Percentiles rank a stretch among this genome's conserved stretches.
These are phyloP conservation scores for Eupithecia exiguata DNA, from an alignment of 2,888 invertebrate genomes.

Conservation along the genomic window DNA sequence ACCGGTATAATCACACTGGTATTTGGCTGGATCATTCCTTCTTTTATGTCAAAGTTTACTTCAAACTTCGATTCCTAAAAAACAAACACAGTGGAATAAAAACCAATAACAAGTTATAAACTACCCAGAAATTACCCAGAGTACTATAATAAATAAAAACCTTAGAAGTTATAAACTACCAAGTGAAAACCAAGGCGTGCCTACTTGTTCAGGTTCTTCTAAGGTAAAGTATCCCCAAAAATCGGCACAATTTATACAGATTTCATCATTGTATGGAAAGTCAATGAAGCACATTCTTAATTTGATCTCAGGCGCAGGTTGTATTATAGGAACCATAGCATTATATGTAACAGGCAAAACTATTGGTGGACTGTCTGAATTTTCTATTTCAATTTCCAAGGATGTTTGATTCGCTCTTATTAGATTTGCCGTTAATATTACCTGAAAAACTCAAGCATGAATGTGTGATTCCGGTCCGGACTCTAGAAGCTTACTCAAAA, in stretches of 20 bases:
- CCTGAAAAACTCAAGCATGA: constrained; percentile 58
- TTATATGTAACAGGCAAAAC: constrained; percentile 79
- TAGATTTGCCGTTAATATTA: constrained; percentile 82
- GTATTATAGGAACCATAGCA: constrained; percentile 78
- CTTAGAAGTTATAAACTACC: background rate
- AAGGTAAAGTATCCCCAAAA: constrained; percentile 68
- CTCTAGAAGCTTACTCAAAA: background rate
- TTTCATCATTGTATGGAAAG: constrained; percentile 77
- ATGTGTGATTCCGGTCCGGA: too few relatives aligned
- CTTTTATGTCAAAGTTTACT: constrained; percentile 62
- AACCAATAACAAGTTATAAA: background rate
- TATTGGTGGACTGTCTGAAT: constrained; percentile 82
- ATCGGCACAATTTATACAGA: constrained; percentile 75
- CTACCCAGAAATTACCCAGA: too few relatives aligned
- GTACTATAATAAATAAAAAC: too few relatives aligned
- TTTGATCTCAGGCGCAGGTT: constrained; percentile 77
- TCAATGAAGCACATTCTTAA: constrained; percentile 85
- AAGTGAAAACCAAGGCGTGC: constrained; percentile 17
- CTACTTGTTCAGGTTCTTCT: constrained; percentile 40
- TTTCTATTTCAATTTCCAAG: constrained; percentile 83
- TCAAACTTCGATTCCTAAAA: constrained; percentile 59
- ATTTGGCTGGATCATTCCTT: constrained; percentile 75
- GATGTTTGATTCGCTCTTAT: constrained; percentile 73
- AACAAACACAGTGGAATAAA: constrained; percentile 23
- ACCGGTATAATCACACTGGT: constrained; percentile 71